Evolutionary conservation across 1,140 invertebrate genomes (phyloP).

Genomic region (Galleria mellonella): DNA sequence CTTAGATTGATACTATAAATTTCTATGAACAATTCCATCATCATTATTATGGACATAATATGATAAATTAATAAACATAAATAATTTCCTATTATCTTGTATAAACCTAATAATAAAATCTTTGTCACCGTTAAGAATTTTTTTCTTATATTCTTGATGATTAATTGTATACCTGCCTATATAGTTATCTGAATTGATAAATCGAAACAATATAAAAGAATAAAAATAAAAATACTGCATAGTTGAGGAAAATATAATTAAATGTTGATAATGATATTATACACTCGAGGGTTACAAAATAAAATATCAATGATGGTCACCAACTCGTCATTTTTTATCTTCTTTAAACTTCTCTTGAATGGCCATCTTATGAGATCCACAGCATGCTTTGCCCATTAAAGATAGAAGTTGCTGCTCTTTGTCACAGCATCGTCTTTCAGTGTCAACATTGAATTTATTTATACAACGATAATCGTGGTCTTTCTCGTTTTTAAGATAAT

Average conservation of each 20-base stretch:
- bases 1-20: constrained; percentile 1
- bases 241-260: constrained; percentile 1
- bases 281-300: constrained; percentile 59
- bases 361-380: constrained; percentile 50
- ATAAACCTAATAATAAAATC: too few relatives aligned
- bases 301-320: constrained; percentile 44
- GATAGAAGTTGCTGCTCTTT: constrained; percentile 45
- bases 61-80: too few relatives aligned
- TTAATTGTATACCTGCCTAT: too few relatives aligned
- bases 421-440: constrained; percentile 57
- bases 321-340: constrained; percentile 19
- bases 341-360: constrained; percentile 54
- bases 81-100: too few relatives aligned
- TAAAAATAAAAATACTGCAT: too few relatives aligned
- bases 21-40: not conserved
- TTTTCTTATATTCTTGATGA: too few relatives aligned
- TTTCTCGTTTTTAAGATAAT: constrained; percentile 55
- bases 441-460: constrained; percentile 58
- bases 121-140: too few relatives aligned
- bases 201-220: too few relatives aligned
- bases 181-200: too few relatives aligned
- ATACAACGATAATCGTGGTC: constrained; percentile 51
- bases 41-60: too few relatives aligned
- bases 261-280: constrained; percentile 8
- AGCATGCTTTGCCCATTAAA: constrained; percentile 49